A percentile compares a stretch with the other conserved stretches of the same genome.
Conservation (phyloP, 2,888 invertebrate species). For the Tridacna gigas region DNA sequence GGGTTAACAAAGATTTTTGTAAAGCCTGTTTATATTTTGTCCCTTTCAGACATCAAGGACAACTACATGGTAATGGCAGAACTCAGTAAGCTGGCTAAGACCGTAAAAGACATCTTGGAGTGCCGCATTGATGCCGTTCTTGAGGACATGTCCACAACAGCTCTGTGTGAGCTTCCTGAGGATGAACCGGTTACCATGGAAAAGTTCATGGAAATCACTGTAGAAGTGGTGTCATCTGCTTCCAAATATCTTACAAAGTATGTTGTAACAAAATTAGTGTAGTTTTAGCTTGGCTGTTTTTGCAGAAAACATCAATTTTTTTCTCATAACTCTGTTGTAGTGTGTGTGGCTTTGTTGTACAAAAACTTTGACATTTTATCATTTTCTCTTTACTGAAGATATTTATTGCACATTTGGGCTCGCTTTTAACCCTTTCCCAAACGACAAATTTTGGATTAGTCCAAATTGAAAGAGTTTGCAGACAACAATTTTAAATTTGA, state of each 20-base stretch:
- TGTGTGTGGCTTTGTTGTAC: neutral
- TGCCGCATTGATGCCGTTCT: constrained; percentile 95
- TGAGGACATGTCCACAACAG: constrained; percentile 93
- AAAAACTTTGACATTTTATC: no score
- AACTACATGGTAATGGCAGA: constrained; percentile 80
- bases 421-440: no score
- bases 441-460: no score
- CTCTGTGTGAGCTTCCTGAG: constrained; percentile 92
- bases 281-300: neutral
- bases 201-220: constrained; percentile 93
- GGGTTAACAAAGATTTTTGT: no score
- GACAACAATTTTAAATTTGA: no score
- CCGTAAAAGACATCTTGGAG: constrained; percentile 95
- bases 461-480: no score
- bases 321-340: no score
- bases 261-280: constrained; percentile 55
- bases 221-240: constrained; percentile 87
- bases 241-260: constrained; percentile 85
- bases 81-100: constrained; percentile 82
- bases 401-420: no score
- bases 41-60: constrained; percentile 77
- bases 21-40: neutral
- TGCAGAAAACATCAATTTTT: no score
- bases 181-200: constrained; percentile 94
- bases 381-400: no score